Percentiles rank a stretch among this genome's conserved stretches.
These are phyloP conservation scores for Cosmia pyralina DNA, from an alignment of 2,888 invertebrate species.

Conservation along the genomic window DNA sequence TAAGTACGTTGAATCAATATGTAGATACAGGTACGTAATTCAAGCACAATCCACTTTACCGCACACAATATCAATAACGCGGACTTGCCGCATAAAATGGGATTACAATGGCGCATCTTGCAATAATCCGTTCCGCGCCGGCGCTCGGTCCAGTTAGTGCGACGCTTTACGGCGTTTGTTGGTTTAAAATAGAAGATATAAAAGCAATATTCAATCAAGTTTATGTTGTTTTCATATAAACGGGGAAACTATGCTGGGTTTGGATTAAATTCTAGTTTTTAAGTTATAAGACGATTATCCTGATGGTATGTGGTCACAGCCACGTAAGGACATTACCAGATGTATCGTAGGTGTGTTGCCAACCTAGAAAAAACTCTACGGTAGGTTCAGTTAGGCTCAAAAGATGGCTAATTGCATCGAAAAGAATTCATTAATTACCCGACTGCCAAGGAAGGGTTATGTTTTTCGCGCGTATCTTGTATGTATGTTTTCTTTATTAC, in stretches of 20 bases:
- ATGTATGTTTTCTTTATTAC: no score
- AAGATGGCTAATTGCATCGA: no score
- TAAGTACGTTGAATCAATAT: conserved; percentile 8
- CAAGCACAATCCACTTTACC: conserved; percentile 32
- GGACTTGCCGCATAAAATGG: conserved; percentile 49
- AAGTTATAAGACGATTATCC: background rate
- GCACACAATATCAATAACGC: conserved; percentile 41
- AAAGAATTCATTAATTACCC: no score
- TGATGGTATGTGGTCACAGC: background rate
- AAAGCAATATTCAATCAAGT: conserved; percentile 38
- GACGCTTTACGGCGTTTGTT: conserved; percentile 24
- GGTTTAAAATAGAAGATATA: conserved; percentile 38
- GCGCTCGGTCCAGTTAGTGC: conserved; percentile 28
- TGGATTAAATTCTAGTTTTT: conserved; percentile 13
- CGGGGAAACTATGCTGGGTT: background rate
- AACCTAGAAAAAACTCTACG: background rate
- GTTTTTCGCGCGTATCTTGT: no score
- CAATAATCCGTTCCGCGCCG: conserved; percentile 30
- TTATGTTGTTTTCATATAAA: conserved; percentile 31
- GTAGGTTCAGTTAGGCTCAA: no score
- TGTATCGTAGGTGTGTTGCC: background rate
- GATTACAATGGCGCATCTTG: conserved; percentile 51
- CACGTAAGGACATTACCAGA: background rate
- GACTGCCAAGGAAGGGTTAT: no score
- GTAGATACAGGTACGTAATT: conserved; percentile 14